These are phyloP conservation scores for Hecatera dysodea DNA, from an alignment of 2,888 invertebrate species.

Conservation along the genomic window DNA sequence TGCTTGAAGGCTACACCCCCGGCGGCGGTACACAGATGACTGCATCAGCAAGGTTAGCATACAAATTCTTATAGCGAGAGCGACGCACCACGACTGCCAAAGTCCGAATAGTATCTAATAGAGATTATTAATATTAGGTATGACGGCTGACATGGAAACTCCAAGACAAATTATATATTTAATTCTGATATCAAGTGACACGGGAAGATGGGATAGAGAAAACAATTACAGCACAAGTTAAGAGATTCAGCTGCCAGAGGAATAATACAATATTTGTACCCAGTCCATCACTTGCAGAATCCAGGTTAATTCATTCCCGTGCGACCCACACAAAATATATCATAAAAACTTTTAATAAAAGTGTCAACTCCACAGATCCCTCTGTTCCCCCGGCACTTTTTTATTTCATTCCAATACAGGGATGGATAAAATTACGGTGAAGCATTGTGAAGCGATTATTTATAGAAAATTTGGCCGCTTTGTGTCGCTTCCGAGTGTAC, in stretches of 20 bases:
- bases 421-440: slow-evolving; percentile 88
- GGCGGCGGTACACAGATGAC: background rate
- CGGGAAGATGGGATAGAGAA: too few relatives aligned
- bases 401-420: slow-evolving; percentile 88
- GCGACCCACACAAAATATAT: background rate
- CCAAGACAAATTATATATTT: background rate
- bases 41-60: background rate
- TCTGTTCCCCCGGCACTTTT: slow-evolving; percentile 78
- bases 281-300: background rate
- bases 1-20: background rate
- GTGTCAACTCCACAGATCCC: slow-evolving; percentile 76
- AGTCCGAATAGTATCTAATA: too few relatives aligned
- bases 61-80: background rate
- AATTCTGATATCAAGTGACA: too few relatives aligned
- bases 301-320: background rate
- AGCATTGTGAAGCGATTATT: slow-evolving; percentile 89
- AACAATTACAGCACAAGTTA: too few relatives aligned
- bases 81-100: background rate
- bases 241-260: background rate
- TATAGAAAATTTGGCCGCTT: slow-evolving; percentile 89
- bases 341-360: slow-evolving; percentile 30
- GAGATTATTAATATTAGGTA: background rate
- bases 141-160: background rate
- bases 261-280: background rate
- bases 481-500: slow-evolving; percentile 85